A percentile compares a stretch with the other conserved stretches of the same genome.
Evolutionary conservation across 64 coral and sea anemone species (phyloP).

Genomic region (Montipora capricornis): DNA sequence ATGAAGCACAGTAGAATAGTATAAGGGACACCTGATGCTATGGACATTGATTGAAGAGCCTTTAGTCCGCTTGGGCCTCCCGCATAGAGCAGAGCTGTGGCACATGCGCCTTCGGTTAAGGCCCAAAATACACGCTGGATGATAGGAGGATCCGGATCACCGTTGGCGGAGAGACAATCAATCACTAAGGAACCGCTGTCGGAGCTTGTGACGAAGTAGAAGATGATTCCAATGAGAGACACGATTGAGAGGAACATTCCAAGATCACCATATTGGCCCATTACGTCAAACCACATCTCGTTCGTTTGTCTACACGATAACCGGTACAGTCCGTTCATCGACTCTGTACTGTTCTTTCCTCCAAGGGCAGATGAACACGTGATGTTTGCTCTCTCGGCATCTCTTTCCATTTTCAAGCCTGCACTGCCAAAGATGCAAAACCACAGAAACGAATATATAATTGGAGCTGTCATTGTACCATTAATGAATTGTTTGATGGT

Average conservation of each 20-base stretch:
- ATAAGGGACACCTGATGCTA: conserved; percentile 53
- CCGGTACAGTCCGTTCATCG: conserved; percentile 24
- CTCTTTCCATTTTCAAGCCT: conserved; percentile 66
- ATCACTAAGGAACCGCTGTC: conserved; percentile 60
- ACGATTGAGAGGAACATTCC: conserved; percentile 39
- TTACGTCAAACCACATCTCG: conserved; percentile 61
- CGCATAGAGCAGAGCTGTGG: conserved; percentile 23
- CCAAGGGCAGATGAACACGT: conserved; percentile 20
- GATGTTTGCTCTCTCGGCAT: conserved; percentile 5
- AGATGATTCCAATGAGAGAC: conserved; percentile 32
- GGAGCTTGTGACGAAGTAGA: conserved; percentile 59
- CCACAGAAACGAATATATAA: conserved; percentile 62
- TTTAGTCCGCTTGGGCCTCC: conserved; percentile 7
- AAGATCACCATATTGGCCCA: conserved; percentile 48
- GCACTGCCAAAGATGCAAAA: conserved; percentile 71
- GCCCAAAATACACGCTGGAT: conserved; percentile 58
- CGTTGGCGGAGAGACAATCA: conserved; percentile 46
- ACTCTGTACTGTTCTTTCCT: neutral
- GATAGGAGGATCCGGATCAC: conserved; percentile 36
- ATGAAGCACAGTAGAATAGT: conserved; percentile 30
- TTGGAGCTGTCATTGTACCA: conserved; percentile 59
- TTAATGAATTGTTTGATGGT: conserved; percentile 66
- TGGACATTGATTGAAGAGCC: conserved; percentile 40
- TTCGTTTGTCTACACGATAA: conserved; percentile 17
- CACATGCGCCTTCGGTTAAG: conserved; percentile 55